phyloP scores from a whole-genome alignment of 2,113 vertebrate species.

The Leptodactylus fuscus region DNA sequence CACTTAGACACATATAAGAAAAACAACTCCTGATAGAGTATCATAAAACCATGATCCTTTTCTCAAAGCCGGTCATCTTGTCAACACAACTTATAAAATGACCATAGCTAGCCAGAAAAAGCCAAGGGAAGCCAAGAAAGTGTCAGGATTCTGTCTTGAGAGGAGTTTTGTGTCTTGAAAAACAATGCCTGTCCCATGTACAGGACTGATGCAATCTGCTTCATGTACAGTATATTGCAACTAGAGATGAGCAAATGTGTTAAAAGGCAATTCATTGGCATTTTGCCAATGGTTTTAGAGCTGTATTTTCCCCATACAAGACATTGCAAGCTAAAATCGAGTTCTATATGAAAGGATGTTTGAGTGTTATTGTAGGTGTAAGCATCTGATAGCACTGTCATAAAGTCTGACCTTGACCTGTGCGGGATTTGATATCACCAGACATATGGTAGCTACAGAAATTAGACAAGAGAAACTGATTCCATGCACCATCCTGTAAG shows the following conservation, averaged over 20 bases:
- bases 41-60: no score
- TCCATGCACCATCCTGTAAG: background rate
- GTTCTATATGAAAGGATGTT: background rate
- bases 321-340: background rate
- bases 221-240: no score
- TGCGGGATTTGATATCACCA: background rate
- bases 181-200: no score
- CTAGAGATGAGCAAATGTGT: background rate
- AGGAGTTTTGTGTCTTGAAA: no score
- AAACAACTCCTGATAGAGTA: no score
- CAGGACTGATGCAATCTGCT: no score
- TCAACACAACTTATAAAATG: no score
- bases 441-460: background rate
- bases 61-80: no score
- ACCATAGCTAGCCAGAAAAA: no score
- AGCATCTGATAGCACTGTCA: background rate
- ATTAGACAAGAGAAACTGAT: constrained; percentile 5
- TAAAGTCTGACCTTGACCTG: background rate
- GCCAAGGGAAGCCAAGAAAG: no score
- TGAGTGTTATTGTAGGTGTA: background rate
- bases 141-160: no score
- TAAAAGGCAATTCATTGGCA: background rate
- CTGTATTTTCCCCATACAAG: background rate
- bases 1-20: no score
- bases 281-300: background rate